A percentile compares a stretch with the other conserved stretches of the same genome.
phyloP scores from a whole-genome alignment of 2,797 vertebrate genomes.

The Hyperoplus lanceolatus region DNA sequence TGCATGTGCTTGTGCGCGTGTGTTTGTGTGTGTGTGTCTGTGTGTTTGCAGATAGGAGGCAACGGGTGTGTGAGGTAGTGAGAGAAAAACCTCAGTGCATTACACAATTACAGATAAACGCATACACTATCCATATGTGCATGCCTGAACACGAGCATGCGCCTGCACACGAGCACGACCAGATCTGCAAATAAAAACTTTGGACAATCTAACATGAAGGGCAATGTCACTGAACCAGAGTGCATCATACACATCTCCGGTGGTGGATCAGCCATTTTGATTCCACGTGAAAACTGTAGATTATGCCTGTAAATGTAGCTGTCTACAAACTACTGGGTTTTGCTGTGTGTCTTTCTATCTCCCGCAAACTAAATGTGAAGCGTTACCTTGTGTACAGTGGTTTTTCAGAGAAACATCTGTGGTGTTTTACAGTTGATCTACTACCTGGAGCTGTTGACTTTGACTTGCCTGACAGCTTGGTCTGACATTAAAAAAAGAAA shows the following conservation, averaged over 20 bases:
- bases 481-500: neutral
- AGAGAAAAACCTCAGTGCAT: constrained; percentile 11
- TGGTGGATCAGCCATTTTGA: constrained; percentile 31
- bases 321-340: constrained; percentile 58
- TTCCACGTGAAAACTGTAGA: constrained; percentile 60
- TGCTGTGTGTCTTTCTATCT: constrained; percentile 62
- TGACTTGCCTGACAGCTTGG: constrained; percentile 12
- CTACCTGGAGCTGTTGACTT: constrained; percentile 36
- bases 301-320: constrained; percentile 64
- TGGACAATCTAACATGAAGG: constrained; percentile 17
- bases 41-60: constrained; percentile 41
- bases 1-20: constrained; percentile 4
- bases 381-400: constrained; percentile 57
- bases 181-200: constrained; percentile 26
- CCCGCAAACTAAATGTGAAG: constrained; percentile 64
- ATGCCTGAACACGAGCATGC: constrained; percentile 47
- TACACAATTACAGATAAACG: constrained; percentile 24
- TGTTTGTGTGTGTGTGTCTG: constrained; percentile 2
- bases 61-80: constrained; percentile 29
- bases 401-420: constrained; percentile 49
- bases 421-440: constrained; percentile 35
- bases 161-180: constrained; percentile 42
- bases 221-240: constrained; percentile 22
- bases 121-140: constrained; percentile 35
- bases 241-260: constrained; percentile 26